Conservation (phyloP, 2,888 invertebrate genomes). For the Chymomyza procnemis region DNA sequence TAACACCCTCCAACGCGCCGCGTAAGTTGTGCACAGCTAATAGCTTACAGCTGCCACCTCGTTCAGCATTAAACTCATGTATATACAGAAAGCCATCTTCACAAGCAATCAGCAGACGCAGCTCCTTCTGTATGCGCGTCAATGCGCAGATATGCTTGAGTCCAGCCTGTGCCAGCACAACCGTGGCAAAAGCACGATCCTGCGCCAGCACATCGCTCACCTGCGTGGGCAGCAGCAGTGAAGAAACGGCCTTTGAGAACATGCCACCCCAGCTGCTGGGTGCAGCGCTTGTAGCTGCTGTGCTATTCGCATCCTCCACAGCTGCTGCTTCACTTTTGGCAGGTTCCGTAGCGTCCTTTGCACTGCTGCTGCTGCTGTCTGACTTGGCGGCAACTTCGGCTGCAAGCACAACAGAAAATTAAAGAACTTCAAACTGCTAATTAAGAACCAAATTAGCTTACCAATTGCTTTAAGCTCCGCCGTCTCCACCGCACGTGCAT, state of each 20-base stretch:
- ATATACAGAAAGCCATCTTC: slow-evolving; percentile 78
- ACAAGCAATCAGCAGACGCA: slow-evolving; percentile 76
- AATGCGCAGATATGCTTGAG: slow-evolving; percentile 76
- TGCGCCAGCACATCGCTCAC: slow-evolving; percentile 78
- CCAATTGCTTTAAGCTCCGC: slow-evolving; percentile 70
- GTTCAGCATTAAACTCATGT: slow-evolving; percentile 75
- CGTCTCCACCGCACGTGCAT: slow-evolving; percentile 71
- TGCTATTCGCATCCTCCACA: slow-evolving; percentile 14
- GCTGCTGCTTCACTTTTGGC: background rate
- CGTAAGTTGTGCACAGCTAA: slow-evolving; percentile 77
- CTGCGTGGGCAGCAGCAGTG: slow-evolving; percentile 76
- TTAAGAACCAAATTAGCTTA: slow-evolving; percentile 19
- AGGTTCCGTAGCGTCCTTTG: slow-evolving; percentile 24
- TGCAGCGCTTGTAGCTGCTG: slow-evolving; percentile 12
- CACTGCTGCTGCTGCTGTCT: slow-evolving; percentile 36
- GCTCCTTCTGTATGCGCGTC: slow-evolving; percentile 75
- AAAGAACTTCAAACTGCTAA: background rate
- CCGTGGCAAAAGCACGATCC: slow-evolving; percentile 78
- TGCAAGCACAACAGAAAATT: slow-evolving; percentile 2
- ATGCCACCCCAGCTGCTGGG: slow-evolving; percentile 74
- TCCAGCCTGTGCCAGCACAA: slow-evolving; percentile 75
- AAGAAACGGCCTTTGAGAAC: slow-evolving; percentile 76
- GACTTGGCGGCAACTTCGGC: slow-evolving; percentile 59
- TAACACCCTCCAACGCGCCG: slow-evolving; percentile 75
- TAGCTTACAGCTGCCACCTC: slow-evolving; percentile 76